Percentiles rank a stretch among this genome's conserved stretches.
Evolutionary conservation across 2,888 invertebrate genomes (phyloP).

Genomic region (Coleophora flavipennella): DNA sequence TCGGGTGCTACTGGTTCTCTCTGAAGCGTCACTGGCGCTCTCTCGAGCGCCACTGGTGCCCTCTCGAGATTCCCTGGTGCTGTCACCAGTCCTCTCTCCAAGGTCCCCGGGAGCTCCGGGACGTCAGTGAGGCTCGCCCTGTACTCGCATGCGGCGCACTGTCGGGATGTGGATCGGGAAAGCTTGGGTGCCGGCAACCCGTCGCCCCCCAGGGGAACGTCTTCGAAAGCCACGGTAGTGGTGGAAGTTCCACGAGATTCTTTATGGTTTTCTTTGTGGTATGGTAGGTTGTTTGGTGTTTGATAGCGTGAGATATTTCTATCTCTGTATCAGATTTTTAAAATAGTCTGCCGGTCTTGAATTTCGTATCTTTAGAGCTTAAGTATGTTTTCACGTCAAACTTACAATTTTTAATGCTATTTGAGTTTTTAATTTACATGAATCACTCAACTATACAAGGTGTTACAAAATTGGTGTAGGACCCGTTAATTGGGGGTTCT

Average conservation of each 20-base stretch:
- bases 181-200: constrained; percentile 35
- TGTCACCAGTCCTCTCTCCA: constrained; percentile 17
- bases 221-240: constrained; percentile 49
- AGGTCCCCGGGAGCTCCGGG: constrained; percentile 21
- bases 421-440: too few species aligned
- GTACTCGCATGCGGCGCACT: constrained; percentile 43
- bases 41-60: constrained; percentile 27
- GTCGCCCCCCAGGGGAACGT: constrained; percentile 40
- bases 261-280: too few species aligned
- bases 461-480: too few species aligned
- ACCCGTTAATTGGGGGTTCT: too few species aligned
- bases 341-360: too few species aligned
- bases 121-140: constrained; percentile 37
- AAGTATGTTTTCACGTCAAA: too few species aligned
- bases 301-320: too few species aligned
- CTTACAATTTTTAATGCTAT: too few species aligned
- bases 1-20: constrained; percentile 25
- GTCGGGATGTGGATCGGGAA: constrained; percentile 32
- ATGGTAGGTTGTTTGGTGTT: too few species aligned
- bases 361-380: too few species aligned
- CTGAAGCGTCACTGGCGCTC: constrained; percentile 14
- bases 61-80: constrained; percentile 14
- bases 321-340: too few species aligned
- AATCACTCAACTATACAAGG: too few species aligned
- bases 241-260: neutral